Percentiles rank a stretch among this genome's conserved stretches.
These are phyloP conservation scores for Sphaerophoria rueppellii DNA, from an alignment of 2,888 invertebrate genomes.

Conservation along the genomic window DNA sequence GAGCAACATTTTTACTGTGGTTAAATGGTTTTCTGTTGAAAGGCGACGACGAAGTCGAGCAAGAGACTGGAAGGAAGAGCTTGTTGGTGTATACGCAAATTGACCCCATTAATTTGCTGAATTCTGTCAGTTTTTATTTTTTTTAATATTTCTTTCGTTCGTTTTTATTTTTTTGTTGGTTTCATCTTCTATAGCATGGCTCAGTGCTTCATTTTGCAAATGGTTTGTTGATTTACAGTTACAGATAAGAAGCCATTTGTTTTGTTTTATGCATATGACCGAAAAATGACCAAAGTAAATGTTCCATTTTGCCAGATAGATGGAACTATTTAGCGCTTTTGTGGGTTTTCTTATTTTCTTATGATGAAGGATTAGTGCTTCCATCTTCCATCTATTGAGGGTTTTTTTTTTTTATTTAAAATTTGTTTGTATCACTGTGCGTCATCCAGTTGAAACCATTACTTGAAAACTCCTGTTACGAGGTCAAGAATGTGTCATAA, in stretches of 20 bases:
- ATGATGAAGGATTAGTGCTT: conserved; percentile 1
- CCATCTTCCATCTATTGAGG: not conserved
- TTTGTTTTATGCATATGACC: conserved; percentile 71
- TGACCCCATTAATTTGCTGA: conserved; percentile 78
- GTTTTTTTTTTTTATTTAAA: not conserved
- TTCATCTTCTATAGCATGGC: conserved; percentile 8
- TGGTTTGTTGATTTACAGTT: conserved; percentile 72
- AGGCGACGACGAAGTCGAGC: not conserved
- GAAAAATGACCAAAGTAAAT: conserved; percentile 61
- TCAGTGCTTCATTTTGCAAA: conserved; percentile 63
- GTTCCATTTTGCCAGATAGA: conserved; percentile 50
- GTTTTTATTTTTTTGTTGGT: conserved; percentile 7
- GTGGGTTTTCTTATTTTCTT: conserved; percentile 15
- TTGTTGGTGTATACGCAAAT: conserved; percentile 76
- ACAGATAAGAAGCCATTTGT: conserved; percentile 69
- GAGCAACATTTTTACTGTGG: conserved; percentile 29
- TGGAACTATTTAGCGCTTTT: conserved; percentile 18
- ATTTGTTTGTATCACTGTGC: too few relatives aligned
- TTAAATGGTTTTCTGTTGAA: conserved; percentile 42
- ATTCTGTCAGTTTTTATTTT: conserved; percentile 45
- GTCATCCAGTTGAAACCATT: too few relatives aligned
- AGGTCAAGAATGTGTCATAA: too few relatives aligned
- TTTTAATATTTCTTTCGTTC: conserved; percentile 12
- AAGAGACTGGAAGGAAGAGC: not conserved
- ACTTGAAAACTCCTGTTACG: too few relatives aligned